Percentiles rank a stretch among this genome's conserved stretches.
Evolutionary conservation across 2,113 vertebrate genomes (phyloP).

Genomic region (Struthidea cinerea): DNA sequence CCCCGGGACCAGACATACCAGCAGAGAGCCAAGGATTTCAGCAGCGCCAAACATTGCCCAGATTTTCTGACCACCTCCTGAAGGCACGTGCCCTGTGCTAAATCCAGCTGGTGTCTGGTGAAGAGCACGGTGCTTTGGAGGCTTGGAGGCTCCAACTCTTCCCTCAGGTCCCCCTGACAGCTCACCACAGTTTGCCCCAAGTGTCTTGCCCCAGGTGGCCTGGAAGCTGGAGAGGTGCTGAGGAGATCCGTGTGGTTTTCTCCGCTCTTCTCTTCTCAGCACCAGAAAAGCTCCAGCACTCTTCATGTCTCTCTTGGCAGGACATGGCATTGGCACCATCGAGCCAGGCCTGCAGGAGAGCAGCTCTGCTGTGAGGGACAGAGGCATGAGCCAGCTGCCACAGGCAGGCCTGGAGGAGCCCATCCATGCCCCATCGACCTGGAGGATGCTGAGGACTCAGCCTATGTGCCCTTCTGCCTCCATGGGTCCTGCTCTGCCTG

Average conservation of each 20-base stretch:
- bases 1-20: no score
- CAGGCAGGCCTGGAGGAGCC: neutral
- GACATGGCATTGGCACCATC: rapidly evolving
- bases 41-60: rapidly evolving
- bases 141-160: neutral
- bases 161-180: rapidly evolving
- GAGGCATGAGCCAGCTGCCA: neutral
- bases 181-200: neutral
- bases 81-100: rapidly evolving
- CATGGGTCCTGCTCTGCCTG: neutral
- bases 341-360: neutral
- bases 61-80: neutral
- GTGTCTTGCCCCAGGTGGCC: rapidly evolving
- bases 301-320: neutral
- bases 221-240: neutral
- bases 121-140: rapidly evolving
- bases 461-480: neutral
- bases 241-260: neutral
- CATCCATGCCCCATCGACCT: neutral
- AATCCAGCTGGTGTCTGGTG: neutral
- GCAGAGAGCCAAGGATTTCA: neutral
- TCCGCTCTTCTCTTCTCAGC: neutral
- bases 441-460: no score
- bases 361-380: neutral
- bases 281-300: neutral